These are phyloP conservation scores for Sicus ferrugineus DNA, from an alignment of 2,888 invertebrate species.

Conservation along the genomic window DNA sequence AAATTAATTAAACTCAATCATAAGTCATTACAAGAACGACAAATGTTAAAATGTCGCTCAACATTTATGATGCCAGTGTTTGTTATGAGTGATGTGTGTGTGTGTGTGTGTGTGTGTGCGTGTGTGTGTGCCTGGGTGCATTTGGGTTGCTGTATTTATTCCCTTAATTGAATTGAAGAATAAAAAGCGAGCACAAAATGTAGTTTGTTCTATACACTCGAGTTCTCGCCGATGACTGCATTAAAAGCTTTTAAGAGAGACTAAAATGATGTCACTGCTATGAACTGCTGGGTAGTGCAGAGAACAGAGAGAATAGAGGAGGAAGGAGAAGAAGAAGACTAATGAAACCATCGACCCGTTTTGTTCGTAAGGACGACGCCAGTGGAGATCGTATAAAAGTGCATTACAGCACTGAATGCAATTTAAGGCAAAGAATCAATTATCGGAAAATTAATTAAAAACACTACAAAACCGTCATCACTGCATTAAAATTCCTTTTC, in stretches of 20 bases:
- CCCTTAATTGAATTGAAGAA: conserved; percentile 31
- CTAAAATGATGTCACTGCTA: background rate
- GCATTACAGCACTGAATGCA: too few species aligned
- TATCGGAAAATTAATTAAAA: too few species aligned
- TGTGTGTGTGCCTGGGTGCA: conserved; percentile 14
- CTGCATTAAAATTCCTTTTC: too few species aligned
- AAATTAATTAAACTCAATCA: conserved; percentile 65
- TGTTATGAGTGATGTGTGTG: background rate
- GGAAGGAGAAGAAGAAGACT: background rate
- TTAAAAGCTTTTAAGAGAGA: conserved; percentile 10
- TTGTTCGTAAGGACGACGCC: too few species aligned
- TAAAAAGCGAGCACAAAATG: conserved; percentile 25
- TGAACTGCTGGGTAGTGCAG: background rate
- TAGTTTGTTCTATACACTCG: background rate
- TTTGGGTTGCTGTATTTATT: background rate
- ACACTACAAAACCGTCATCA: too few species aligned
- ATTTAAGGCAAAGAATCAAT: too few species aligned
- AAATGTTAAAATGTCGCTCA: conserved; percentile 16
- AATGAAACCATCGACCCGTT: too few species aligned
- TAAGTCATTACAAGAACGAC: conserved; percentile 41
- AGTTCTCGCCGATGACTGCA: background rate
- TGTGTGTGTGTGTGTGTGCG: conserved; percentile 11
- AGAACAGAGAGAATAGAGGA: too few species aligned
- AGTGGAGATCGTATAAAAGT: too few species aligned
- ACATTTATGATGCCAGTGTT: background rate